Evolutionary conservation across 2,797 vertebrate species (phyloP), one percentile per base, ranked within the genome.

Genomic region (Eulemur mongoz): DNA sequence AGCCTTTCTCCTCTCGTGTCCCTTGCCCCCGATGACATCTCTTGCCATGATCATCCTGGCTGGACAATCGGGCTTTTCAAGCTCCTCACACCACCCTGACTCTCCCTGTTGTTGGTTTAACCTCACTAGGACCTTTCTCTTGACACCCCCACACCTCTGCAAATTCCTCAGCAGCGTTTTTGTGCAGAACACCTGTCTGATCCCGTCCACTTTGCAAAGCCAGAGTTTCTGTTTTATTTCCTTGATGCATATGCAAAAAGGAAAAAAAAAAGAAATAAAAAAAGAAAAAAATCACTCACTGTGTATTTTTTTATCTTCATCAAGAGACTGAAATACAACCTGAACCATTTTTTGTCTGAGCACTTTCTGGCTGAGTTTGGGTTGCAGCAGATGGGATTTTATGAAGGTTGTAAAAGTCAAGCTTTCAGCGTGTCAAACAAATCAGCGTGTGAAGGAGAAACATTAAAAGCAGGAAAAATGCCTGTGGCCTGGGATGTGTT

Each of bases 381-480:
- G 38, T 54, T 75, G 69, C 23, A 92, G 78, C 23, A 11, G 81
- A 83, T 79, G 57, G 82, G 83, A 32, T 92, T 70, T 80, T 70
- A 89, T 59, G 89, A 92, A 83, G 61, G 89, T 7, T 79, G 52
- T 96, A 78, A 80, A 96, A 90, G 65, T 61, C 72, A 48, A 5
- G 45, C 76, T 95, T 79, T 83, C 79, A 25, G 54, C 80, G 30
- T 78, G 43, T 73, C 73, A 81, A 72, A 69, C 76, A 85, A 45
- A 63, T 78, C 11, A 23, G 35, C 0, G 5, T 7, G 50, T 50
- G 67, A 92, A 63, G 25, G 67, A 69, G 76, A 92, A 85, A 50
- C 10, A 14, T 61, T 59, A 5, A 27, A 52, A 67, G 40, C 2
- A 18, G 30, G 88, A 69, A 48, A 59, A n/a, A 23, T 0, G 40